Percentiles rank a stretch among this genome's conserved stretches.
phyloP scores from a whole-genome alignment of 2,113 vertebrate species.

The Thamnophis sirtalis region DNA sequence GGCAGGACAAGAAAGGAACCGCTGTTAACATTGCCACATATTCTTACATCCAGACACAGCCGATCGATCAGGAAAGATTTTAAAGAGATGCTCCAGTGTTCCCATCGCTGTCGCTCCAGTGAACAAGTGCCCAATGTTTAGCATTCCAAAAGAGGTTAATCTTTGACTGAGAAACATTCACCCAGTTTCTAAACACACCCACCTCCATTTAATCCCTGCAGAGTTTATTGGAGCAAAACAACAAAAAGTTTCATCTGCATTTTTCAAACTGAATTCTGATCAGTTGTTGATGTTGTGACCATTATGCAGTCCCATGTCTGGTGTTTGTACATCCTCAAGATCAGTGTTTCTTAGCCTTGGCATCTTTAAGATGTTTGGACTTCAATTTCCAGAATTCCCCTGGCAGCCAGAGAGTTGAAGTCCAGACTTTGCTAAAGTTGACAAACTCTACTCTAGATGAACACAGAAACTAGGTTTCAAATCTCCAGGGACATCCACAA shows the following conservation, averaged over 20 bases:
- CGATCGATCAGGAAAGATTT: slow-evolving; percentile 20
- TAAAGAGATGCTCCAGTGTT: not conserved
- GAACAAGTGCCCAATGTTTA: not conserved
- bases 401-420: not conserved
- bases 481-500: not conserved
- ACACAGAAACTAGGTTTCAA: not conserved
- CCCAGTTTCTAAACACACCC: not conserved
- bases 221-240: not conserved
- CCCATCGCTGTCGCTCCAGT: not conserved
- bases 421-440: not conserved
- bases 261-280: not conserved
- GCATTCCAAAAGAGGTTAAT: not conserved
- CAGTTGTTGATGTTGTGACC: not conserved
- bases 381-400: not conserved
- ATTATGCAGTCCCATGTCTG: not conserved
- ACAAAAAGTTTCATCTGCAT: not conserved
- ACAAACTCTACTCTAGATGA: not conserved
- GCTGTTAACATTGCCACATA: not conserved
- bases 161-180: not conserved
- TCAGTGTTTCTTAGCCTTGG: not conserved
- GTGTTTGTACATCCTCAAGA: not conserved
- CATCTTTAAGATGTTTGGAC: not conserved
- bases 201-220: not conserved
- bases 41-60: not conserved
- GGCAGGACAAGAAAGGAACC: not conserved